phyloP scores from a whole-genome alignment of 2,797 vertebrate genomes.

The Benthosema pterotum region DNA sequence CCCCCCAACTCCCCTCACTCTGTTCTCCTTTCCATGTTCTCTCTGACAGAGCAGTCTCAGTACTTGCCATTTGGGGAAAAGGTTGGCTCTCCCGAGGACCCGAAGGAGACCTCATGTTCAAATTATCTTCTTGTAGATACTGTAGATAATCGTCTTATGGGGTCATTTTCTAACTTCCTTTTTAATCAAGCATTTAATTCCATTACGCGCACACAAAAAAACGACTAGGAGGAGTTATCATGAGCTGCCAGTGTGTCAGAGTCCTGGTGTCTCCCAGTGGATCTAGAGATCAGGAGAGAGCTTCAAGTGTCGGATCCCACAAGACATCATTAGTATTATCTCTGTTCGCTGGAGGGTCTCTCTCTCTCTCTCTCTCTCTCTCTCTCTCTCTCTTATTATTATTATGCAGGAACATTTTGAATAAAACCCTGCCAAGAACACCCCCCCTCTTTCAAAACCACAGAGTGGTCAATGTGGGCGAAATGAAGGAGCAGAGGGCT shows the following conservation, averaged over 20 bases:
- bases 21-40: conserved; percentile 7
- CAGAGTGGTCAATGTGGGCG: conserved; percentile 40
- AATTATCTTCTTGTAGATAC: conserved; percentile 37
- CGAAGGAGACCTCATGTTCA: conserved; percentile 34
- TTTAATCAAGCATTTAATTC: conserved; percentile 65
- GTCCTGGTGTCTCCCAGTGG: conserved; percentile 59
- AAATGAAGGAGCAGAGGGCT: conserved; percentile 50
- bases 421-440: conserved; percentile 48
- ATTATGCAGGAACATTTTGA: conserved; percentile 46
- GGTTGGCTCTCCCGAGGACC: conserved; percentile 15
- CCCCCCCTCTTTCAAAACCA: conserved; percentile 47
- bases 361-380: conserved; percentile 22
- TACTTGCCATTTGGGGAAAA: conserved; percentile 28
- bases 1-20: too few relatives aligned
- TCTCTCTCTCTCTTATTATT: conserved; percentile 35
- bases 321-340: conserved; percentile 79
- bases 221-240: conserved; percentile 62
- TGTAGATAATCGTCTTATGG: conserved; percentile 52
- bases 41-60: conserved; percentile 36
- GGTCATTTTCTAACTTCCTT: conserved; percentile 23
- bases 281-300: conserved; percentile 58
- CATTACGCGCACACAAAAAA: conserved; percentile 62
- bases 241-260: conserved; percentile 35
- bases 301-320: conserved; percentile 63
- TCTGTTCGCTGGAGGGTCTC: conserved; percentile 53